Percentiles rank a stretch among this genome's conserved stretches.
phyloP scores from a whole-genome alignment of 2,888 invertebrate species.

The Ypsolopha sequella region DNA sequence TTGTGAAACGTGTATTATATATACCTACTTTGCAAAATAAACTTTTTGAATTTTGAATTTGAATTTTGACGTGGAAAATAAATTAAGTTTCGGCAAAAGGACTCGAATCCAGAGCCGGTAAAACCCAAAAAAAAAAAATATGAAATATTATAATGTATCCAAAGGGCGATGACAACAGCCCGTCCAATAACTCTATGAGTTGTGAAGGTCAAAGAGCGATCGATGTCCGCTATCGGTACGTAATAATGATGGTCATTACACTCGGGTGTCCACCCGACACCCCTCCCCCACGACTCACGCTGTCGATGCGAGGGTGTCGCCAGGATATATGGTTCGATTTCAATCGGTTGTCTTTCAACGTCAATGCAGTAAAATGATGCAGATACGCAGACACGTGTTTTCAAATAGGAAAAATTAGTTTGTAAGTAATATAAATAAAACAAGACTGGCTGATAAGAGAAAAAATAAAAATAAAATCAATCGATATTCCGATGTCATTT shows the following conservation, averaged over 20 bases:
- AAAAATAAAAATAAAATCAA: neutral
- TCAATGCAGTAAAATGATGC: too few species aligned
- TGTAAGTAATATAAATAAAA: neutral
- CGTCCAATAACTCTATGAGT: neutral
- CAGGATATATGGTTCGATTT: too few species aligned
- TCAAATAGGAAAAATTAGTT: neutral
- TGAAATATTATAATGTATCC: too few species aligned
- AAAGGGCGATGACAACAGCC: neutral
- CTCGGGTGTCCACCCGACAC: neutral
- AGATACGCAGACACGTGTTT: too few species aligned
- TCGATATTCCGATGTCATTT: neutral
- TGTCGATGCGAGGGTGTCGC: neutral
- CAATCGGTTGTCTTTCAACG: too few species aligned
- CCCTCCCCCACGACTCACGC: neutral
- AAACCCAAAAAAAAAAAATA: too few species aligned
- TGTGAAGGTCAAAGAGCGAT: constrained; percentile 4
- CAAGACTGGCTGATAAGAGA: neutral
- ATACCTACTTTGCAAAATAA: too few species aligned
- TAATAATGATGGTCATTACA: constrained; percentile 4
- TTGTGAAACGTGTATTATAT: too few species aligned
- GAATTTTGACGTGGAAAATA: too few species aligned
- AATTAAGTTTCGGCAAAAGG: too few species aligned
- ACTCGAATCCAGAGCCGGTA: too few species aligned
- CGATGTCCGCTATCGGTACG: constrained; percentile 2
- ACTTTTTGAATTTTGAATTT: too few species aligned